These are phyloP conservation scores for Acromyrmex heyeri DNA, from an alignment of 1,140 invertebrate species.

Conservation along the genomic window DNA sequence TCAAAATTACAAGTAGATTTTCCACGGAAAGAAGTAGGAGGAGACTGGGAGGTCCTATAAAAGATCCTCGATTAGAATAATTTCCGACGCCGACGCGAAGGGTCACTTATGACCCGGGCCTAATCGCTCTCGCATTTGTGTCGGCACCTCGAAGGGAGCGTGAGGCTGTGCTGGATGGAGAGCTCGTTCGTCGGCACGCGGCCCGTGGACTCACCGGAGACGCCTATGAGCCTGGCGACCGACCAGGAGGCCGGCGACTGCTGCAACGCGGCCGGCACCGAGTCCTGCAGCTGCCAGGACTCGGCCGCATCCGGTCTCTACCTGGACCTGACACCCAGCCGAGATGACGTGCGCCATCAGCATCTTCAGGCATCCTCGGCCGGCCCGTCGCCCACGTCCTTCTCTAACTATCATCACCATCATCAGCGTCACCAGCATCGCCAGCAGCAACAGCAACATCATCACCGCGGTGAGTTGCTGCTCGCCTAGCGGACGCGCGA, in stretches of 20 bases:
- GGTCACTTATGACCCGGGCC: slow-evolving; percentile 18
- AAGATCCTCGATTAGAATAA: slow-evolving; percentile 14
- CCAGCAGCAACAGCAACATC: slow-evolving; percentile 83
- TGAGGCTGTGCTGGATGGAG: slow-evolving; percentile 93
- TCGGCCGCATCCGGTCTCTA: slow-evolving; percentile 82
- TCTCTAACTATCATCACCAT: slow-evolving; percentile 65
- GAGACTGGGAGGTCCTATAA: background rate
- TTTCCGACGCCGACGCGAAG: slow-evolving; percentile 4
- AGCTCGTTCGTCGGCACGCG: slow-evolving; percentile 95
- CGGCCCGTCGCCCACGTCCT: slow-evolving; percentile 73
- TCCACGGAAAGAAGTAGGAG: background rate
- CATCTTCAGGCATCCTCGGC: slow-evolving; percentile 67
- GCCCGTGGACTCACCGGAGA: slow-evolving; percentile 94
- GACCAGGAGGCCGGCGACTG: slow-evolving; percentile 84
- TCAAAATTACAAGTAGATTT: background rate
- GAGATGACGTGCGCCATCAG: slow-evolving; percentile 77
- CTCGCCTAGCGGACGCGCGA: slow-evolving; percentile 83
- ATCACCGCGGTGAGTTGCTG: slow-evolving; percentile 89
- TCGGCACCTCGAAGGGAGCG: slow-evolving; percentile 83
- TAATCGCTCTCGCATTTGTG: slow-evolving; percentile 61
- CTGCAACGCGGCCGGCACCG: slow-evolving; percentile 81
- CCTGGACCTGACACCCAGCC: slow-evolving; percentile 82
- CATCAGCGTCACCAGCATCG: slow-evolving; percentile 70
- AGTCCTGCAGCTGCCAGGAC: slow-evolving; percentile 83
- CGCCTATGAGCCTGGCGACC: slow-evolving; percentile 89